Percentiles rank a stretch among this genome's conserved stretches.
Evolutionary conservation across 2,888 invertebrate species (phyloP).

Genomic region (Plagiodera versicolora): DNA sequence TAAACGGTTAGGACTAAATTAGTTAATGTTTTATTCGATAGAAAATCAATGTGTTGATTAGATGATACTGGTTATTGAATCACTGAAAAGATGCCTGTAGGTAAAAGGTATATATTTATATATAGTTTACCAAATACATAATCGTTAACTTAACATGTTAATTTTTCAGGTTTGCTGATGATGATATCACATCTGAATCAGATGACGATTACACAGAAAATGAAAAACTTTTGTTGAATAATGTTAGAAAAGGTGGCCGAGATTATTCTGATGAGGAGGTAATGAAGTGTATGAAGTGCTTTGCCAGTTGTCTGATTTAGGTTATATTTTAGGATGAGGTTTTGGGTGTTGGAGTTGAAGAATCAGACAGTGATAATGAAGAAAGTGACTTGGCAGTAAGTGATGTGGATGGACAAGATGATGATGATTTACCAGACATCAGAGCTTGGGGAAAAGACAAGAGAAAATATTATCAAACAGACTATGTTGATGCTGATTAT

Average conservation of each 20-base stretch:
- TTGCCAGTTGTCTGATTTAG: not conserved
- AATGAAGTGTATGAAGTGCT: constrained; percentile 8
- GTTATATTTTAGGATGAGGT: constrained; percentile 60
- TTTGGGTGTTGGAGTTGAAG: constrained; percentile 57
- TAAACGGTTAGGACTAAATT: too few species aligned
- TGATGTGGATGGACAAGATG: constrained; percentile 77
- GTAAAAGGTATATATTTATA: not conserved
- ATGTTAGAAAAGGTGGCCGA: constrained; percentile 60
- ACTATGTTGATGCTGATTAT: constrained; percentile 88
- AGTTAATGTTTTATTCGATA: too few species aligned
- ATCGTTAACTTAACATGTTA: not conserved
- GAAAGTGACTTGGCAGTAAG: constrained; percentile 63
- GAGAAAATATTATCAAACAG: constrained; percentile 79
- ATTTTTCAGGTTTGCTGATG: constrained; percentile 6
- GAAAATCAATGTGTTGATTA: too few species aligned
- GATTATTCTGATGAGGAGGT: constrained; percentile 57
- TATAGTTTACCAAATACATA: not conserved
- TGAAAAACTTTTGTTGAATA: constrained; percentile 65
- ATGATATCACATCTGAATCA: constrained; percentile 61
- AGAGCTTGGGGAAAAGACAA: constrained; percentile 89
- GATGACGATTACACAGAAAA: constrained; percentile 72
- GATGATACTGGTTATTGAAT: too few species aligned
- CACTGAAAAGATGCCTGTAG: not conserved
- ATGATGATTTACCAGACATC: constrained; percentile 73
- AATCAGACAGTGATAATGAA: constrained; percentile 57